Evolutionary conservation across 2,113 vertebrate genomes (phyloP).

Genomic region (Colaptes auratus): DNA sequence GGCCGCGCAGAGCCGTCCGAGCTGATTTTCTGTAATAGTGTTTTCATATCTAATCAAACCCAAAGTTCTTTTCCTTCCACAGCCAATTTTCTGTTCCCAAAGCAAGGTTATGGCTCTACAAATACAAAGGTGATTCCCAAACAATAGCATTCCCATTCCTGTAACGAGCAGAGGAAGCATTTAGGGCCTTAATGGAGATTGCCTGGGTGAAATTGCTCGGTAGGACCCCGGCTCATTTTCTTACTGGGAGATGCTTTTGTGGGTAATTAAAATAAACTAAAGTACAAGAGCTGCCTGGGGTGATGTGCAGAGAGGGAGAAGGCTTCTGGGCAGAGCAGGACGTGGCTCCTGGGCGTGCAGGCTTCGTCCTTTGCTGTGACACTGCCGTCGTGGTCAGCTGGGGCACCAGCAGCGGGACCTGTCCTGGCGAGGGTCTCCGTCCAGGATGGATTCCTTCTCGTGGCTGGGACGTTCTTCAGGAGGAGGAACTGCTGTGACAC

Average conservation of each 20-base stretch:
- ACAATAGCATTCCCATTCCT: constrained; percentile 93
- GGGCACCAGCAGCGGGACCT: neutral
- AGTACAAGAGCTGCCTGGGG: constrained; percentile 80
- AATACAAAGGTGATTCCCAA: constrained; percentile 83
- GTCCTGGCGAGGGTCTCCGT: neutral
- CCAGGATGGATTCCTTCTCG: neutral
- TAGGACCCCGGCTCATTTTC: constrained; percentile 81
- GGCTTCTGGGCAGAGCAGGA: neutral
- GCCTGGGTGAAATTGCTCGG: constrained; percentile 87
- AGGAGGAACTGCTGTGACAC: neutral
- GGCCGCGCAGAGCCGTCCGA: constrained; percentile 85
- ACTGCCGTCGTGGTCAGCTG: neutral
- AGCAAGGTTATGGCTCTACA: constrained; percentile 79
- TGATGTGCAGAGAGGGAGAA: constrained; percentile 41
- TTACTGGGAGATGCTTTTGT: constrained; percentile 76
- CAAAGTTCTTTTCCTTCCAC: constrained; percentile 89
- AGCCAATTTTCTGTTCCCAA: constrained; percentile 84
- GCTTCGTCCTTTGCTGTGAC: neutral
- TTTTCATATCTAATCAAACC: constrained; percentile 86
- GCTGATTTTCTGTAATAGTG: constrained; percentile 82
- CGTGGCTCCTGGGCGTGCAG: fast-evolving
- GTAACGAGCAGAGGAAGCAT: constrained; percentile 96
- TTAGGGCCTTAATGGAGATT: constrained; percentile 96
- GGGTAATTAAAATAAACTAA: constrained; percentile 80
- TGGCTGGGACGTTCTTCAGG: fast-evolving